Evolutionary conservation across 2,888 invertebrate species (phyloP).

Genomic region (Linnaemya tessellans): DNA sequence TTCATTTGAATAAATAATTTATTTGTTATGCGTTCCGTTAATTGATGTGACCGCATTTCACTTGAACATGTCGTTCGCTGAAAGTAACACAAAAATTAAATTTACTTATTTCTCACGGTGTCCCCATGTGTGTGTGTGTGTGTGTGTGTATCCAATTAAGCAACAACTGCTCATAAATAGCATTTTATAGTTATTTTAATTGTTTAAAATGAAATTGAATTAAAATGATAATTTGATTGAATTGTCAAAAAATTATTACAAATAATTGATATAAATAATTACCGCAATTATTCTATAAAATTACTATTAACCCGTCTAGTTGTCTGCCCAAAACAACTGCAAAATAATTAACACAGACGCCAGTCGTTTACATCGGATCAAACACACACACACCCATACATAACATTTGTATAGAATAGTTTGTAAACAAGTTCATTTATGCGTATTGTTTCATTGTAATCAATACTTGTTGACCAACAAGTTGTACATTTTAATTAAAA

Average conservation of each 20-base stretch:
- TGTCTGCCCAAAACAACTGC: slow-evolving; percentile 15
- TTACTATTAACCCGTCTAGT: slow-evolving; percentile 14
- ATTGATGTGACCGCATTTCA: too few species aligned
- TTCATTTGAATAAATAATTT: too few species aligned
- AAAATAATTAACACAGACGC: slow-evolving; percentile 1
- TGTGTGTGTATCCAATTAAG: background rate
- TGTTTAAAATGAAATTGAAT: slow-evolving; percentile 31
- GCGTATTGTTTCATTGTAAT: too few species aligned
- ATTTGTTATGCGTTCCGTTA: too few species aligned
- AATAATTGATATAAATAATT: slow-evolving; percentile 39
- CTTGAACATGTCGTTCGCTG: too few species aligned
- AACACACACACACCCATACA: background rate
- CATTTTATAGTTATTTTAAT: slow-evolving; percentile 34
- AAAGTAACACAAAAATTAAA: too few species aligned
- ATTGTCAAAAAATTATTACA: slow-evolving; percentile 33
- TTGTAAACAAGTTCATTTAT: background rate
- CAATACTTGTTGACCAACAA: too few species aligned
- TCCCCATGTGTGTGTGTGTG: background rate
- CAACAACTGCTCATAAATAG: background rate
- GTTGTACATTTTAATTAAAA: too few species aligned
- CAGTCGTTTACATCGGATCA: background rate
- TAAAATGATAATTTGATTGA: slow-evolving; percentile 42
- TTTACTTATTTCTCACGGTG: too few species aligned
- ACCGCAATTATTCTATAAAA: slow-evolving; percentile 33
- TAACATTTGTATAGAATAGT: background rate